phyloP scores from a whole-genome alignment of 2,797 vertebrate species.

The Xyrichtys novacula region DNA sequence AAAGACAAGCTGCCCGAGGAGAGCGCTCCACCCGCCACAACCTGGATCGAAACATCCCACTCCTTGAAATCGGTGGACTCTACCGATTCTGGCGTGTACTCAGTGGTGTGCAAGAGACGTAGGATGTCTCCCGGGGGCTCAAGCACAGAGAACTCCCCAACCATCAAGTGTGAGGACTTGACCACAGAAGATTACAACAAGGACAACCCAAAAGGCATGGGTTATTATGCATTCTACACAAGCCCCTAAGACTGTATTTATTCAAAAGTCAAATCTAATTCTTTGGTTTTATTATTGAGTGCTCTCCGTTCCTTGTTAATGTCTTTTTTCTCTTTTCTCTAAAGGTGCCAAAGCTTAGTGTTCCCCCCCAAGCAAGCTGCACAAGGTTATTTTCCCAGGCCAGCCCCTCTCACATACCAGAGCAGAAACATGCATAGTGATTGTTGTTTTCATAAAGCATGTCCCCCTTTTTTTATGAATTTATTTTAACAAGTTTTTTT shows the following conservation, averaged over 20 bases:
- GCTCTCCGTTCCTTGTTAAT: conserved; percentile 81
- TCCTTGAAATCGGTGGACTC: conserved; percentile 97
- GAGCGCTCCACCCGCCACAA: conserved; percentile 72
- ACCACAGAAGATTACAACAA: conserved; percentile 95
- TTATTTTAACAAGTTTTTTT: conserved; percentile 69
- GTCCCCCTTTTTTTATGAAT: conserved; percentile 68
- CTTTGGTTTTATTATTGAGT: conserved; percentile 72
- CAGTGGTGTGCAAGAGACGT: conserved; percentile 94
- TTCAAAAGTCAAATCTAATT: conserved; percentile 73
- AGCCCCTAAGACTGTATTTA: conserved; percentile 91
- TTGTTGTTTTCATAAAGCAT: conserved; percentile 81
- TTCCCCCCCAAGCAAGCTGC: conserved; percentile 85
- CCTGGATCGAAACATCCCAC: conserved; percentile 95
- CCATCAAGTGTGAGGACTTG: conserved; percentile 98
- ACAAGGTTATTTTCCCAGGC: conserved; percentile 82
- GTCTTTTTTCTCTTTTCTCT: conserved; percentile 90
- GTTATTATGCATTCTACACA: conserved; percentile 97
- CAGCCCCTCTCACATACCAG: conserved; percentile 77
- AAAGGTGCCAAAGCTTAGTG: conserved; percentile 95
- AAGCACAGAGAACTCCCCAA: conserved; percentile 96
- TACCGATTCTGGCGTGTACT: conserved; percentile 92
- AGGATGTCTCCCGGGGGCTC: conserved; percentile 95
- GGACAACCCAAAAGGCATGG: conserved; percentile 97
- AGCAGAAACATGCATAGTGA: conserved; percentile 82
- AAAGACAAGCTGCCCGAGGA: conserved; percentile 98